These are phyloP conservation scores for Chaetorhynchus papuensis DNA, from an alignment of 2,113 vertebrate genomes.

Conservation along the genomic window DNA sequence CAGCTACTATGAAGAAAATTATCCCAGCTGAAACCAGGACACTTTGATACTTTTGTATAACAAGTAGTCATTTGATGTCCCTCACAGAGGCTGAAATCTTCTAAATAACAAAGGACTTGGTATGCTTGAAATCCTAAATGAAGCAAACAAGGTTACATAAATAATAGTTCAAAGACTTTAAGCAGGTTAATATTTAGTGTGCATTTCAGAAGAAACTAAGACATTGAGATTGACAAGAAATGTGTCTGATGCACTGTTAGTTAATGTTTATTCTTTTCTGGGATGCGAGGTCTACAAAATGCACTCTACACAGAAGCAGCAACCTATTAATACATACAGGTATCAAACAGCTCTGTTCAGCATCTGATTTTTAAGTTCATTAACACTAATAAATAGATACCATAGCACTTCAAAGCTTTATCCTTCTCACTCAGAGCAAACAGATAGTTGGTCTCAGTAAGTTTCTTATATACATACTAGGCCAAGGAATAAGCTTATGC, in stretches of 20 bases:
- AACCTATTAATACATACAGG: background rate
- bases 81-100: constrained; percentile 63
- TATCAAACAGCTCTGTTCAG: background rate
- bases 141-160: background rate
- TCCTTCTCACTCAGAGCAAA: background rate
- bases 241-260: background rate
- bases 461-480: background rate
- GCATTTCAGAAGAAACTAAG: background rate
- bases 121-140: constrained; percentile 94
- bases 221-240: background rate
- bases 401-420: background rate
- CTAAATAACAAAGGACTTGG: constrained; percentile 97
- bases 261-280: background rate
- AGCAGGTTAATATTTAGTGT: background rate
- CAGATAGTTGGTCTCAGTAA: background rate
- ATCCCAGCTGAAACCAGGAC: background rate
- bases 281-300: background rate
- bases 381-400: background rate
- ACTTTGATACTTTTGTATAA: constrained; percentile 57
- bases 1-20: background rate
- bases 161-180: background rate
- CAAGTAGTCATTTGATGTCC: constrained; percentile 54
- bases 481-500: background rate
- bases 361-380: background rate
- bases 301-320: background rate